Percentiles rank a stretch among this genome's conserved stretches.
phyloP scores from a whole-genome alignment of 2,888 invertebrate genomes.

The Eumacrocentrus americanus region DNA sequence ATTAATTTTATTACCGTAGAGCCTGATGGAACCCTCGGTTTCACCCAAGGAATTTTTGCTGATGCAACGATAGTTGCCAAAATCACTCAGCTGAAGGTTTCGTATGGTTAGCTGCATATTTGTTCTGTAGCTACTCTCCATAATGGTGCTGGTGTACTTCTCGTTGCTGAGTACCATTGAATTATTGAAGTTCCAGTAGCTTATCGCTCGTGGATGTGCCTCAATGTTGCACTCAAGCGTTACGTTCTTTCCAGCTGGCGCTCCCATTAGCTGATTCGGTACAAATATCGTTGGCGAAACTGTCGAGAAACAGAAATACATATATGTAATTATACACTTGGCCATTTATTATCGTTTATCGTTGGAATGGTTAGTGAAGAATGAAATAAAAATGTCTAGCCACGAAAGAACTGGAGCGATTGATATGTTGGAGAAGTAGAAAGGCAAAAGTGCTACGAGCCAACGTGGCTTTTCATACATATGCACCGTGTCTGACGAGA shows the following conservation, averaged over 20 bases:
- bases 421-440: too few species aligned
- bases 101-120: conserved; percentile 89
- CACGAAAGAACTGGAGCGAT: too few species aligned
- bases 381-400: too few species aligned
- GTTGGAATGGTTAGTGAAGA: too few species aligned
- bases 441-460: background rate
- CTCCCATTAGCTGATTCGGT: conserved; percentile 91
- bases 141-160: conserved; percentile 83
- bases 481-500: conserved; percentile 9
- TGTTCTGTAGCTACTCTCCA: conserved; percentile 86
- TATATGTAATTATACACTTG: too few species aligned
- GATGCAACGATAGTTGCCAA: conserved; percentile 90
- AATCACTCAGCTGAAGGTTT: conserved; percentile 82
- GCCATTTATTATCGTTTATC: too few species aligned
- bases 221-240: conserved; percentile 93
- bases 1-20: conserved; percentile 81
- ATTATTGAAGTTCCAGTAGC: conserved; percentile 90
- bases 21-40: conserved; percentile 89
- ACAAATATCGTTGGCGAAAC: conserved; percentile 96
- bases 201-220: conserved; percentile 89
- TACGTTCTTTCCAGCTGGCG: conserved; percentile 88
- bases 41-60: conserved; percentile 93
- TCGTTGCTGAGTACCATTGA: conserved; percentile 89
- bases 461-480: background rate
- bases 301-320: too few species aligned